phyloP scores from a whole-genome alignment of 2,797 vertebrate species.

The Pipistrellus nathusii region DNA sequence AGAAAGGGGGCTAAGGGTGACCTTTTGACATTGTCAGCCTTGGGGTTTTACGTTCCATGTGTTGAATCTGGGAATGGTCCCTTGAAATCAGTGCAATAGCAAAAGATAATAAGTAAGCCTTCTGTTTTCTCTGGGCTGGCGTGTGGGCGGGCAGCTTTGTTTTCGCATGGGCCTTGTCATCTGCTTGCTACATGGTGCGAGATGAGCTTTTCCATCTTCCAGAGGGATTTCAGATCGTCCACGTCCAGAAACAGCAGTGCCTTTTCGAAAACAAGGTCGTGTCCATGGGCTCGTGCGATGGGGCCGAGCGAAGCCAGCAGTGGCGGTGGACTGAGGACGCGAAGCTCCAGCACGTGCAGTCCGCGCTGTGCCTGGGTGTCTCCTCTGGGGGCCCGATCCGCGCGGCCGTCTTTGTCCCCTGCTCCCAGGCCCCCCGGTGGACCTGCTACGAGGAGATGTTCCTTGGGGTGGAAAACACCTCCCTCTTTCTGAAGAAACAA shows the following conservation, averaged over 20 bases:
- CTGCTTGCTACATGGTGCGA: slow-evolving; percentile 44
- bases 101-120: slow-evolving; percentile 51
- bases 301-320: slow-evolving; percentile 87
- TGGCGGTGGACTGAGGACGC: slow-evolving; percentile 90
- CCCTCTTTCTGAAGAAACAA: slow-evolving; percentile 91
- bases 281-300: slow-evolving; percentile 88
- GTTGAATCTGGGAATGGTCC: neutral
- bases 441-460: slow-evolving; percentile 87
- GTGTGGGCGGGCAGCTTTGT: neutral
- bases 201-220: slow-evolving; percentile 82
- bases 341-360: slow-evolving; percentile 88
- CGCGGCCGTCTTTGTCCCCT: slow-evolving; percentile 82
- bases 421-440: slow-evolving; percentile 90
- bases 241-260: slow-evolving; percentile 89
- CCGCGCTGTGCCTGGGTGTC: slow-evolving; percentile 89
- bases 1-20: neutral
- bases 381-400: slow-evolving; percentile 85
- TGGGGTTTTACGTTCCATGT: neutral
- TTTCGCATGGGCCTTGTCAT: slow-evolving; percentile 16
- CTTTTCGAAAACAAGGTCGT: slow-evolving; percentile 85
- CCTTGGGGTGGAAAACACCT: slow-evolving; percentile 88
- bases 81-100: neutral
- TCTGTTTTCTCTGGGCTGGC: slow-evolving; percentile 28
- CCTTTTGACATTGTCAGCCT: neutral
- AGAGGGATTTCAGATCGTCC: slow-evolving; percentile 93